Conservation (phyloP, 1,140 invertebrate species). For the Papilio machaon region DNA sequence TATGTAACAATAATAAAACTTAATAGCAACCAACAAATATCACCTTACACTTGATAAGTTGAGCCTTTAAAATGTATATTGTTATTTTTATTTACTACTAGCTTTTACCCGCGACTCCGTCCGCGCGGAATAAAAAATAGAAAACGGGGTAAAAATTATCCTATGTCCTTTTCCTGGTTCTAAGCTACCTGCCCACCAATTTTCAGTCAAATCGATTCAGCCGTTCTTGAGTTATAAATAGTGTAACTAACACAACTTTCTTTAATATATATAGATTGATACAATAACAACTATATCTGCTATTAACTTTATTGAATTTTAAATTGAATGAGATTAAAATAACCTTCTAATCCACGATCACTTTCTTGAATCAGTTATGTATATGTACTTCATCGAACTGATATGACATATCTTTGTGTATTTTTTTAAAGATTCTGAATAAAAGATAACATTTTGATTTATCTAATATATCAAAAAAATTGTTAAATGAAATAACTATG, state of each 20-base stretch:
- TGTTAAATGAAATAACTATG: not conserved
- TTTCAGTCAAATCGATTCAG: too few species aligned
- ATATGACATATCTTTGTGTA: not conserved
- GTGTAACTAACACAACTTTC: too few species aligned
- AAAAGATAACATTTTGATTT: not conserved
- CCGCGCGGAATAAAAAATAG: too few species aligned
- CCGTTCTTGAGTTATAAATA: too few species aligned
- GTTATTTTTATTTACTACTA: not conserved
- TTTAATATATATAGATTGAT: too few species aligned
- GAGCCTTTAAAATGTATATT: not conserved
- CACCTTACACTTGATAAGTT: too few species aligned
- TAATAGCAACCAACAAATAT: too few species aligned
- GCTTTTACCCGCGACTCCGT: too few species aligned
- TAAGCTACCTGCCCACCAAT: too few species aligned
- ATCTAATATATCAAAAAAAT: not conserved
- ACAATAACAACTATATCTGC: not conserved
- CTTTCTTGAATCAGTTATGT: not conserved
- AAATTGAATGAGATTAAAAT: not conserved
- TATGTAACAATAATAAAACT: too few species aligned
- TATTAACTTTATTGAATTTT: not conserved
- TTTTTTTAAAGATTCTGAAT: not conserved
- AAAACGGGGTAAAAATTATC: too few species aligned
- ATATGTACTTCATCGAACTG: not conserved
- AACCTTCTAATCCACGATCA: constrained; percentile 5
- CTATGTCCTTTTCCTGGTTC: too few species aligned